These are phyloP conservation scores for Atractosteus spatula DNA, from an alignment of 2,113 vertebrate species.

Conservation along the genomic window DNA sequence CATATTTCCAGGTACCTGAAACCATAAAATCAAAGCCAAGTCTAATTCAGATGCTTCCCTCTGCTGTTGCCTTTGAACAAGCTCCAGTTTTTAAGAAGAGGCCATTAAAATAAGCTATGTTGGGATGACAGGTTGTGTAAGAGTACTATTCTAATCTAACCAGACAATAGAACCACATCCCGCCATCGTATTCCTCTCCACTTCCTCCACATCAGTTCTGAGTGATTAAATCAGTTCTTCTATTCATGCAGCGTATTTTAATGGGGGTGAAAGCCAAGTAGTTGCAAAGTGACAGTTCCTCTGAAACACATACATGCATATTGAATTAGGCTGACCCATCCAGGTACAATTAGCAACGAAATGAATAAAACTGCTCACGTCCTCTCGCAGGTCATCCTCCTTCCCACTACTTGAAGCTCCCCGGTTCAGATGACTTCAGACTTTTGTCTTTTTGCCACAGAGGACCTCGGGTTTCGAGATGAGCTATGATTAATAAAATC, in stretches of 20 bases:
- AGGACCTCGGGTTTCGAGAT: background rate
- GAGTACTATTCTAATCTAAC: no score
- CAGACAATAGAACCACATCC: background rate
- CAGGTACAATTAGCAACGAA: slow-evolving; percentile 4
- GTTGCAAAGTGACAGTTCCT: slow-evolving; percentile 16
- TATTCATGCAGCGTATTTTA: slow-evolving; percentile 17
- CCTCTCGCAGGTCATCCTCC: background rate
- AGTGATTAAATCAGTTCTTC: slow-evolving; percentile 1
- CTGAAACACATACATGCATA: slow-evolving; percentile 12
- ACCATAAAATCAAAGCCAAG: no score
- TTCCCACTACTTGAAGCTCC: background rate
- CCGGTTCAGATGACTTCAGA: background rate
- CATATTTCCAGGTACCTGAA: no score
- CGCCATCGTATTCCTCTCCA: background rate
- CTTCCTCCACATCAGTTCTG: background rate
- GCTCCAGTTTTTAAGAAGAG: no score
- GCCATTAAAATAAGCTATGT: no score
- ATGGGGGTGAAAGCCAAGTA: slow-evolving; percentile 12
- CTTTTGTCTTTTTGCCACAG: background rate
- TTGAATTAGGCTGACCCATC: slow-evolving; percentile 8
- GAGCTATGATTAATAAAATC: background rate
- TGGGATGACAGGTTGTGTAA: no score
- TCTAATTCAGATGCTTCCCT: no score
- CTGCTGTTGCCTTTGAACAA: no score
- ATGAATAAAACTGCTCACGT: slow-evolving; percentile 17